Base-by-base conservation (phyloP, 2,113 vertebrate genomes). In the Balaeniceps rex region DNA sequence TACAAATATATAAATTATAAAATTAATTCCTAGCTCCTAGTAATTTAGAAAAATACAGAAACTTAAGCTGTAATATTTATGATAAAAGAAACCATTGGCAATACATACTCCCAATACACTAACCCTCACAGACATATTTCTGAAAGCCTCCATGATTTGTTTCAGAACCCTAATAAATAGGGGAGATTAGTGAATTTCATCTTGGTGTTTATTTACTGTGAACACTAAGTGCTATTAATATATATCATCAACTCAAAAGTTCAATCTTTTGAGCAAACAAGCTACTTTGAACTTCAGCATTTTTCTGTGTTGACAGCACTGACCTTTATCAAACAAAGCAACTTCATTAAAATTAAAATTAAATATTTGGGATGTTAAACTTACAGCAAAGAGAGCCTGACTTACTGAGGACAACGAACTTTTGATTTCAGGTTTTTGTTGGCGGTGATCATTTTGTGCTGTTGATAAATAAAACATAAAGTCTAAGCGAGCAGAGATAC, bases 331-430 rank as follows among this genome's bases (percentile, higher is more conserved):
- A 94, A 93, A 72, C n/a, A 81, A 80, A 87, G 54, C 7, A 85
- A 72, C 57, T 93, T 92, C 47, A 95, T 97, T 96, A 87, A 91
- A 87, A 92, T 90, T 49, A 83, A 95, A 93, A 91, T 82, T 78
- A 89, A 94, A 71, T 79, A 69, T 87, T 88, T 88, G 52, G 31
- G 33, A 65, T 36, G 10, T 61, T 93, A 86, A 47, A 89, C 5
- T 89, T 31, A 70, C 17, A 85, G 52, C 19, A 88, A 82, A 83
- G 44, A 76, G 8, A 87, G 4, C 14, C 14, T 89, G 42, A 65
- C 10, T 90, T 85, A 54, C 49, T 0, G 5, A 85, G 38, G 24
- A 82, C 19, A 82, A 95, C 80, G 36, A 12, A 57, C 40, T 52
- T 93, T 68, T 4, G 0, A 38, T 83, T 80, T 87, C 21, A 69